A percentile compares a stretch with the other conserved stretches of the same genome.
phyloP scores from a whole-genome alignment of 1,140 invertebrate species.

The Dreissena polymorpha region DNA sequence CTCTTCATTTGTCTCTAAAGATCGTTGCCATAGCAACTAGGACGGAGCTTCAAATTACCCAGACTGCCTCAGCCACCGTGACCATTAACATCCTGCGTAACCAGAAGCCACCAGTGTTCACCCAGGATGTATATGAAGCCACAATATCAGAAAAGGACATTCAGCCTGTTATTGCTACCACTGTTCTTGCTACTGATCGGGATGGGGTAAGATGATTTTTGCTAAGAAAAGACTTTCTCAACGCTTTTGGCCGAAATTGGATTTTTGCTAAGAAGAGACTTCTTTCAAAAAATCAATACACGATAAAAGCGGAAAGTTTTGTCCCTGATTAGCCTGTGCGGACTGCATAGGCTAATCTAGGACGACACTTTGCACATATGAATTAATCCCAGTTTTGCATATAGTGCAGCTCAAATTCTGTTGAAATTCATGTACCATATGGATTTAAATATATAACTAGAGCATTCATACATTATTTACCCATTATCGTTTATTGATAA shows the following conservation, averaged over 20 bases:
- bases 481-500: too few species aligned
- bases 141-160: neutral
- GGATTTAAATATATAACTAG: neutral
- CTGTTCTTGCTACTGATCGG: constrained; percentile 82
- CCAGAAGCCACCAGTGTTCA: constrained; percentile 40
- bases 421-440: neutral
- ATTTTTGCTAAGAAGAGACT: too few species aligned
- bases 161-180: constrained; percentile 63
- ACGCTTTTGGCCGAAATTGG: too few species aligned
- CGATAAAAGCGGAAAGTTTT: too few species aligned
- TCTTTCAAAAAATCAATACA: too few species aligned
- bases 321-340: too few species aligned
- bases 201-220: too few species aligned
- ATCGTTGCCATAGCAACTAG: constrained; percentile 19
- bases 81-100: constrained; percentile 35
- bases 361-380: too few species aligned
- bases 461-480: neutral
- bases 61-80: constrained; percentile 32
- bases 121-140: constrained; percentile 11
- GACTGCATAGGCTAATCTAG: too few species aligned
- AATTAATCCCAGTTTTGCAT: too few species aligned
- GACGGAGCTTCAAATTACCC: constrained; percentile 9
- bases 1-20: neutral
- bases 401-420: too few species aligned
- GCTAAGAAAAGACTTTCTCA: too few species aligned